phyloP scores from a whole-genome alignment of 2,888 invertebrate genomes.

The Synanthedon formicaeformis region DNA sequence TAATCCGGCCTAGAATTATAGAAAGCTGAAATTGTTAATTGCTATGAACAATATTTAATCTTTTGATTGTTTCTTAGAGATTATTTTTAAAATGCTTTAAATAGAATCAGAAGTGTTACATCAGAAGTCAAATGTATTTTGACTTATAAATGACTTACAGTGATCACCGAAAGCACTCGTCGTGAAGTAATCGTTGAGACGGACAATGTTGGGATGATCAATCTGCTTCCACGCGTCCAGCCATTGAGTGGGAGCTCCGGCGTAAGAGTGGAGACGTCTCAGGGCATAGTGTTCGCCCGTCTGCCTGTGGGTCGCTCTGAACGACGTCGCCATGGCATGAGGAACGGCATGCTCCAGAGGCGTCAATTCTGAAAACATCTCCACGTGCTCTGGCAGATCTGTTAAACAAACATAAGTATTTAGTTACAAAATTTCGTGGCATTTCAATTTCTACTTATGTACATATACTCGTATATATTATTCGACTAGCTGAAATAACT shows the following conservation, averaged over 20 bases:
- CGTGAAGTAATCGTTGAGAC: conserved; percentile 91
- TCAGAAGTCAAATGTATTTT: too few relatives aligned
- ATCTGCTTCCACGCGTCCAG: conserved; percentile 97
- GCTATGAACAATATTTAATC: too few relatives aligned
- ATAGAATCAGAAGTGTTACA: too few relatives aligned
- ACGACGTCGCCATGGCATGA: conserved; percentile 84
- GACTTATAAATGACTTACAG: too few relatives aligned
- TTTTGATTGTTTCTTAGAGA: too few relatives aligned
- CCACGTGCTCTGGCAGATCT: conserved; percentile 89
- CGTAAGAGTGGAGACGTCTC: conserved; percentile 86
- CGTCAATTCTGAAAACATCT: conserved; percentile 88
- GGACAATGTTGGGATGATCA: conserved; percentile 94
- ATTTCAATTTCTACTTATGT: too few relatives aligned
- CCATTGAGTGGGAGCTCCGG: conserved; percentile 86
- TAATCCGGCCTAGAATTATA: too few relatives aligned
- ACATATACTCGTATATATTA: too few relatives aligned
- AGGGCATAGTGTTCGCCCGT: conserved; percentile 88
- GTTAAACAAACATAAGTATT: conserved; percentile 25
- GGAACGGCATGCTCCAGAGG: conserved; percentile 81
- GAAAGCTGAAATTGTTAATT: too few relatives aligned
- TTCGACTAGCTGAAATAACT: too few relatives aligned
- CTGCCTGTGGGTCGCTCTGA: conserved; percentile 90
- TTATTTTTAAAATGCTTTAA: too few relatives aligned
- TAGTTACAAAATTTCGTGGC: conserved; percentile 19
- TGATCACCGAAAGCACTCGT: conserved; percentile 97